phyloP scores from a whole-genome alignment of 2,113 vertebrate species.

The Rousettus leschenaultii region DNA sequence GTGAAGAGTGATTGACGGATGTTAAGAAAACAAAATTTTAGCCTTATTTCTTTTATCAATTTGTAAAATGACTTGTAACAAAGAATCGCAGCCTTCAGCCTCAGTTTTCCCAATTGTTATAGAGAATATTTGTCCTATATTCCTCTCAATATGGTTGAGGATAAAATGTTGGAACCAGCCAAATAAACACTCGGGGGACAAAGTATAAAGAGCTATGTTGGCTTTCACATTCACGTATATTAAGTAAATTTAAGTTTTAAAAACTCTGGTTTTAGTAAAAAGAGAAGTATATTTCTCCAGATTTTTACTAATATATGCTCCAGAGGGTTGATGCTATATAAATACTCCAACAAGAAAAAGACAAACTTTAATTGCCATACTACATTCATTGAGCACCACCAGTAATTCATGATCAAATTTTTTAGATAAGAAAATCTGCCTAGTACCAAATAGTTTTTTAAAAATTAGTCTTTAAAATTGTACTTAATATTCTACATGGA shows the following conservation, averaged over 20 bases:
- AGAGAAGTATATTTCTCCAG: neutral
- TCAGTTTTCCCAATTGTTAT: neutral
- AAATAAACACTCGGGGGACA: neutral
- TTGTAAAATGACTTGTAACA: neutral
- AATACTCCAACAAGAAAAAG: neutral
- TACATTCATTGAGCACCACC: neutral
- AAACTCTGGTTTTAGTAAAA: neutral
- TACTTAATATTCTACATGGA: neutral
- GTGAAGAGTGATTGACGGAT: neutral
- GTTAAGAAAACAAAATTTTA: slow-evolving; percentile 18
- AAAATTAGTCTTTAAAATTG: neutral
- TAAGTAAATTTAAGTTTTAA: neutral
- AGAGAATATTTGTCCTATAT: neutral
- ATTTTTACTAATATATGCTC: neutral
- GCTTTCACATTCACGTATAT: neutral
- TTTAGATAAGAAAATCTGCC: neutral
- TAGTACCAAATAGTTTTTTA: neutral
- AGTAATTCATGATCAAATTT: neutral
- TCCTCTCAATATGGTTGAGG: neutral
- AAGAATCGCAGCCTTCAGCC: neutral
- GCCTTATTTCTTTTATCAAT: neutral
- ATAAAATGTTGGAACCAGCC: neutral
- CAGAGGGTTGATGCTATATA: neutral
- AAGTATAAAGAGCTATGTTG: neutral
- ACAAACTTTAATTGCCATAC: neutral